Evolutionary conservation across 2,113 vertebrate genomes (phyloP), one percentile per base, ranked within the genome.

Genomic region (Stictonetta naevosa): DNA sequence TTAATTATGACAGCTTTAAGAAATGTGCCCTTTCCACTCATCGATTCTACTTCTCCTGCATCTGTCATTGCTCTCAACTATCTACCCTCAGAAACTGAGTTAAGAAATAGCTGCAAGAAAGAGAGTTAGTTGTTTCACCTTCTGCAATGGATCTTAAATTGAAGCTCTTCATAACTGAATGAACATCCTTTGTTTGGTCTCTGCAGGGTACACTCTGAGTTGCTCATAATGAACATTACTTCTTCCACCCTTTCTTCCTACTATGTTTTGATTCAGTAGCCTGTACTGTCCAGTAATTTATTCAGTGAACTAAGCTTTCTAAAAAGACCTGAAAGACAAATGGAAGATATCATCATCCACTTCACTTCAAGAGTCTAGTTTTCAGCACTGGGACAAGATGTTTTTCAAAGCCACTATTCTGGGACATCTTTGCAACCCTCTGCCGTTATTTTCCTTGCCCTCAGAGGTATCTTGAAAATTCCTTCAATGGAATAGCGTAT

Each of bases 1-100:
- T 93, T 90, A 95, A 93, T 96, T 95, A 92, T 33, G 62, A 88
- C 68, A 92, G 83, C 88, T 87, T 66, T 48, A 93, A 91, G 86
- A 92, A 94, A 79, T 46, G 36, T 20, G 80, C 50, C 48, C 52
- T 94, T 96, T 94, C 77, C 53, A 76, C 77, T 84, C 90, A 86
- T 40, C 46, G 69, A 73, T 63, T 82, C 69, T 91, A 50, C 90
- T 92, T 93, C 86, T 95, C 40, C 80, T 82, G 38, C 53, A 91
- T 58, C 80, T 96, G 74, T 59, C 69, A 55, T 55, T 93, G 74
- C 34, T 64, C 11, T 64, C 53, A 29, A 26, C 29, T 26, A 64
- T 79, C 93, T 91, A 46, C 21, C 62, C 33, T 33, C 42, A 75
- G 62, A 82, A 69, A 63, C 0, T 40, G 34, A 88, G 31, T 73